Evolutionary conservation across 2,888 invertebrate genomes (phyloP).

Genomic region (Arge pagana): DNA sequence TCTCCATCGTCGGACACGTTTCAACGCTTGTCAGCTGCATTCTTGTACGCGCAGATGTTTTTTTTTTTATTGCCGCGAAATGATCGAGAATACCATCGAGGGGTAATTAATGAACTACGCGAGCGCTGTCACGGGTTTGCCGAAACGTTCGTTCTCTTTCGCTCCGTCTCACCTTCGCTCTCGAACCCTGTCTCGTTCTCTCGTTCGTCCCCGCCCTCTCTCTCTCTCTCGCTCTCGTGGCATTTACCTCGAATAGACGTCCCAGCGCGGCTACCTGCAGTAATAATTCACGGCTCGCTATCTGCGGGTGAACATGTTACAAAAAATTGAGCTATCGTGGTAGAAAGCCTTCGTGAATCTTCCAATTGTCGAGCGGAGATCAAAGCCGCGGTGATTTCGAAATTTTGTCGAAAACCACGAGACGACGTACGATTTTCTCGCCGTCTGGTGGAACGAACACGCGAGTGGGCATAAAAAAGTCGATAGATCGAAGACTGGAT

Average conservation of each 20-base stretch:
- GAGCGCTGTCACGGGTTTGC: too few relatives aligned
- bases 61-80: not conserved
- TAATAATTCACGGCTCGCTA: constrained; percentile 19
- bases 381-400: not conserved
- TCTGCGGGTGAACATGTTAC: constrained; percentile 22
- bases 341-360: constrained; percentile 15
- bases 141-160: too few relatives aligned
- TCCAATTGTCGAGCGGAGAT: constrained; percentile 10
- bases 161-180: too few relatives aligned
- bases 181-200: constrained; percentile 37
- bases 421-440: not conserved
- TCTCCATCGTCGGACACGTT: too few relatives aligned
- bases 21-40: too few relatives aligned
- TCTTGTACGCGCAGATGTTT: too few relatives aligned
- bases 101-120: constrained; percentile 12
- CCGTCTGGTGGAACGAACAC: too few relatives aligned
- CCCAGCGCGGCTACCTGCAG: constrained; percentile 22
- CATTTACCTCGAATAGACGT: constrained; percentile 16
- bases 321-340: constrained; percentile 21
- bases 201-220: too few relatives aligned
- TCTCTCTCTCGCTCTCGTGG: too few relatives aligned
- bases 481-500: constrained; percentile 40
- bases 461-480: too few relatives aligned
- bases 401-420: not conserved
- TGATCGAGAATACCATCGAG: constrained; percentile 12